Percentiles rank a stretch among this genome's conserved stretches.
phyloP scores from a whole-genome alignment of 1,140 invertebrate genomes.

The Probaryconus sp. region DNA sequence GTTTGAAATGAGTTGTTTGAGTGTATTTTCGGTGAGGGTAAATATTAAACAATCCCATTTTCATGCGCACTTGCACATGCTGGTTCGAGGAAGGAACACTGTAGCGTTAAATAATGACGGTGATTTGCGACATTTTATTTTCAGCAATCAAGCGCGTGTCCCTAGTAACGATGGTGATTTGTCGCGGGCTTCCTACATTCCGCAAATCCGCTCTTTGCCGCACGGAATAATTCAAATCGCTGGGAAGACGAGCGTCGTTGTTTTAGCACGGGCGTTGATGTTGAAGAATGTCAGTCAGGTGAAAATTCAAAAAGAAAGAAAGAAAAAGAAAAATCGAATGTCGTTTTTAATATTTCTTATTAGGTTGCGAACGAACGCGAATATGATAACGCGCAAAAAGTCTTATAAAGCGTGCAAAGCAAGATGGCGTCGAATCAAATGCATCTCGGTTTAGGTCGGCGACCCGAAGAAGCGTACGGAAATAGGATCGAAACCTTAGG shows the following conservation, averaged over 20 bases:
- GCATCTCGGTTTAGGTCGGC: slow-evolving; percentile 63
- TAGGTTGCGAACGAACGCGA: not conserved
- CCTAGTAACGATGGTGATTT: slow-evolving; percentile 52
- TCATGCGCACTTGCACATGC: slow-evolving; percentile 19
- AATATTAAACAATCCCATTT: slow-evolving; percentile 42
- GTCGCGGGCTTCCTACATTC: slow-evolving; percentile 39
- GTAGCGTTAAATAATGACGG: slow-evolving; percentile 45
- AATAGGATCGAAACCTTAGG: slow-evolving; percentile 74
- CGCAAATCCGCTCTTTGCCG: slow-evolving; percentile 34
- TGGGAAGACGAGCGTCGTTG: slow-evolving; percentile 17
- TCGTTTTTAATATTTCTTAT: not conserved
- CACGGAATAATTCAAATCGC: slow-evolving; percentile 37
- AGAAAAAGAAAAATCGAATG: slow-evolving; percentile 33
- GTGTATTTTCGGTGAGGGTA: not conserved
- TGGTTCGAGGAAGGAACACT: slow-evolving; percentile 16
- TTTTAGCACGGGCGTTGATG: slow-evolving; percentile 13
- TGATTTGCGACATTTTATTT: slow-evolving; percentile 50
- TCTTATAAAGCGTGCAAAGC: not conserved
- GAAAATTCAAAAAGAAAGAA: too few relatives aligned
- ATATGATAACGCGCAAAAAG: not conserved
- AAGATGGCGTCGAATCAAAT: slow-evolving; percentile 52
- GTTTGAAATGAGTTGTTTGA: too few relatives aligned
- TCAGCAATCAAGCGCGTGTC: slow-evolving; percentile 40
- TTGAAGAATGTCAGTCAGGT: slow-evolving; percentile 16
- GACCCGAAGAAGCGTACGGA: slow-evolving; percentile 68